These are phyloP conservation scores for Silvanus unidentatus DNA, from an alignment of 2,888 invertebrate genomes.

Conservation along the genomic window DNA sequence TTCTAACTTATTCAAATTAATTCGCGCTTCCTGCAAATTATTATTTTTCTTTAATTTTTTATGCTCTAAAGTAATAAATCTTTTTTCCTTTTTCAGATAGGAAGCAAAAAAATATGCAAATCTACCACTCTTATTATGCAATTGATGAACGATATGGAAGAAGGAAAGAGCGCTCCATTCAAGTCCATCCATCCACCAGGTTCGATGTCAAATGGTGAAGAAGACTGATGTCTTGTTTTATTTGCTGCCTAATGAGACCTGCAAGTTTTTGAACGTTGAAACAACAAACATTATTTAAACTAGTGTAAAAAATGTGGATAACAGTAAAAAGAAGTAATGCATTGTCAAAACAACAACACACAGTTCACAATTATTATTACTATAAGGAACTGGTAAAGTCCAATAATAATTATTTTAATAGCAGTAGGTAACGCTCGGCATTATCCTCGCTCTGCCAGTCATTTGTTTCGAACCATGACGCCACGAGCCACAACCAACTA, in stretches of 20 bases:
- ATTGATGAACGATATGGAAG: too few relatives aligned
- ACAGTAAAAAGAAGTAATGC: constrained; percentile 32
- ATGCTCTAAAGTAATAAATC: too few relatives aligned
- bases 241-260: constrained; percentile 14
- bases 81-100: too few relatives aligned
- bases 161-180: too few relatives aligned
- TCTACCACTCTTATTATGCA: too few relatives aligned
- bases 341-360: constrained; percentile 39
- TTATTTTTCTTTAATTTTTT: too few relatives aligned
- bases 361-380: constrained; percentile 25
- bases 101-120: too few relatives aligned
- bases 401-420: constrained; percentile 49
- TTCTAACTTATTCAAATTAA: too few relatives aligned
- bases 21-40: too few relatives aligned
- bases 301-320: constrained; percentile 21
- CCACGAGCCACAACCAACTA: constrained; percentile 46
- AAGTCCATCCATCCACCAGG: too few relatives aligned
- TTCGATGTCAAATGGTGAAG: too few relatives aligned
- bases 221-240: background rate
- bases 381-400: constrained; percentile 39
- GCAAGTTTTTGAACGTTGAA: constrained; percentile 5
- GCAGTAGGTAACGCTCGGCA: constrained; percentile 46
- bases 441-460: constrained; percentile 50
- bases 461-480: constrained; percentile 51
- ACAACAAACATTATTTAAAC: constrained; percentile 16